Evolutionary conservation across 1,140 invertebrate species (phyloP).

Genomic region (Drosophila pseudoananassae): DNA sequence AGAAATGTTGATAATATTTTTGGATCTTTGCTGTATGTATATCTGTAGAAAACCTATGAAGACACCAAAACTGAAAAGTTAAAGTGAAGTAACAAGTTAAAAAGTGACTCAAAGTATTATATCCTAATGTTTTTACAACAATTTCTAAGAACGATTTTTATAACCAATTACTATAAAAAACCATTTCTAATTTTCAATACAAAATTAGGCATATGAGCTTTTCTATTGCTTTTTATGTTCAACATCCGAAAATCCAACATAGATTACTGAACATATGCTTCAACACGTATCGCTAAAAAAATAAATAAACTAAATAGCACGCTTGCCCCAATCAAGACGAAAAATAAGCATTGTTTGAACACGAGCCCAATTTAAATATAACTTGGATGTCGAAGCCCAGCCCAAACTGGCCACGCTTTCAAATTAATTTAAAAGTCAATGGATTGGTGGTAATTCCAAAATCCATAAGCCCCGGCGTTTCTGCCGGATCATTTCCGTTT

Average conservation of each 20-base stretch:
- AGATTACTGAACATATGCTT: conserved; percentile 28
- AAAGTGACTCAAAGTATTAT: no score
- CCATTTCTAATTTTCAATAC: no score
- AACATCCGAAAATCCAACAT: not conserved
- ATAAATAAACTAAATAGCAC: conserved; percentile 34
- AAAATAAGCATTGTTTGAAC: conserved; percentile 72
- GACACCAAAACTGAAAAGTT: no score
- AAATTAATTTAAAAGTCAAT: conserved; percentile 7
- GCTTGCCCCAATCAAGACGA: conserved; percentile 41
- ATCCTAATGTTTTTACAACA: no score
- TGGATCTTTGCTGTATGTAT: no score
- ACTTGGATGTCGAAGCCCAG: not conserved
- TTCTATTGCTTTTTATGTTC: not conserved
- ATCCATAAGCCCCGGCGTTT: conserved; percentile 42
- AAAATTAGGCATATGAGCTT: not conserved
- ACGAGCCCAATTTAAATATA: conserved; percentile 68
- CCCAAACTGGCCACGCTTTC: conserved; percentile 60
- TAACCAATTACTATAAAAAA: no score
- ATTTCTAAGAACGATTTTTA: no score
- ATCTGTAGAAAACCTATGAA: no score
- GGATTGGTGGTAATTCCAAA: conserved; percentile 13
- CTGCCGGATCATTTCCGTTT: conserved; percentile 74
- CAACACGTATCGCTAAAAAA: conserved; percentile 26
- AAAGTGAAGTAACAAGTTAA: no score
- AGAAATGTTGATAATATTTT: no score